These are phyloP conservation scores for Bufo gargarizans DNA, from an alignment of 2,113 vertebrate species.

Conservation along the genomic window DNA sequence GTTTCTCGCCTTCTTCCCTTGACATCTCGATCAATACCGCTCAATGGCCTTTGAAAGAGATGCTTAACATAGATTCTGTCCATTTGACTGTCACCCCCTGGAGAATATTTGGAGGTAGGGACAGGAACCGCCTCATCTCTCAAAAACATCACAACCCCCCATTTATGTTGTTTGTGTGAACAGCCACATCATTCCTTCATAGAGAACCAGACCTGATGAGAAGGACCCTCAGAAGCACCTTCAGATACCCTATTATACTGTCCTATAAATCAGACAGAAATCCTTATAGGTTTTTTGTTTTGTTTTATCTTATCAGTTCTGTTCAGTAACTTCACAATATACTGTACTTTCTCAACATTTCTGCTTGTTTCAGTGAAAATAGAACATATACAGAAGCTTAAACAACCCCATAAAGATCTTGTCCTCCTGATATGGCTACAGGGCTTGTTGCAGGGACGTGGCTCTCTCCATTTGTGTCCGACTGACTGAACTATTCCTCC, in stretches of 20 bases:
- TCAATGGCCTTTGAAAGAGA: slow-evolving; percentile 58
- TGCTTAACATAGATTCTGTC: slow-evolving; percentile 58
- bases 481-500: too few species aligned
- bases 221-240: background rate
- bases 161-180: background rate
- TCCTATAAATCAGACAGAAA: too few species aligned
- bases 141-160: slow-evolving; percentile 26
- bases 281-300: too few species aligned
- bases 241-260: background rate
- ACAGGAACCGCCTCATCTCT: slow-evolving; percentile 24
- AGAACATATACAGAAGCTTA: too few species aligned
- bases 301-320: too few species aligned
- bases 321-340: too few species aligned
- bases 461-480: too few species aligned
- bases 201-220: background rate
- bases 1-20: slow-evolving; percentile 30
- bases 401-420: too few species aligned
- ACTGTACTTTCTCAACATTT: too few species aligned
- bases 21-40: slow-evolving; percentile 52
- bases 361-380: too few species aligned
- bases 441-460: too few species aligned
- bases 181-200: background rate
- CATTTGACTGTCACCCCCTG: slow-evolving; percentile 47
- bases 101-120: slow-evolving; percentile 30
- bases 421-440: too few species aligned